Conservation (phyloP, 2,888 invertebrate species). For the Urechis unicinctus region DNA sequence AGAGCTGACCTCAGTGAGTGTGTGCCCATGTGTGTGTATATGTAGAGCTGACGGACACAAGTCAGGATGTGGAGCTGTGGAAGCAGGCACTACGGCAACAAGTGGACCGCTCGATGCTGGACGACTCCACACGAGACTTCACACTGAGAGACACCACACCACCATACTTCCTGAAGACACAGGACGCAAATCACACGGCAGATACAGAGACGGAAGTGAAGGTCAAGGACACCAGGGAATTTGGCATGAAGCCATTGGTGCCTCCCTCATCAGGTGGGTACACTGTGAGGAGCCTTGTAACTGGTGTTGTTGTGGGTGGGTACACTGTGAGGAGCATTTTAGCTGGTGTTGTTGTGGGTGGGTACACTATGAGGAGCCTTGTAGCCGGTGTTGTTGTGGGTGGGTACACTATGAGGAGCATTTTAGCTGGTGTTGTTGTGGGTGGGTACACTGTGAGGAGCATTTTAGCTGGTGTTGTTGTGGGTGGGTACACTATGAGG, state of each 20-base stretch:
- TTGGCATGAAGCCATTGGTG: not conserved
- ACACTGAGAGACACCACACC: constrained; percentile 7
- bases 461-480: no score
- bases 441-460: no score
- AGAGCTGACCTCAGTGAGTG: not conserved
- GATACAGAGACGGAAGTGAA: not conserved
- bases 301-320: no score
- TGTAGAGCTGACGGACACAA: constrained; percentile 44
- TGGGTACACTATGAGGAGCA: no score
- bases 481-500: no score
- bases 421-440: no score
- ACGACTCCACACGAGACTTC: constrained; percentile 4
- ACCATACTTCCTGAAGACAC: not conserved
- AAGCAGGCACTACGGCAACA: constrained; percentile 37
- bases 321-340: no score
- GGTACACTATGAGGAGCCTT: no score
- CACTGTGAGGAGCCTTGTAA: no score
- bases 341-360: no score
- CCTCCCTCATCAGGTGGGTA: not conserved
- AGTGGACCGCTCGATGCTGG: constrained; percentile 27
- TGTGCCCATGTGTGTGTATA: constrained; percentile 3
- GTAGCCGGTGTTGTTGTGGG: no score
- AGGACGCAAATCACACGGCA: not conserved
- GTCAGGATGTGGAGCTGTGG: constrained; percentile 40
- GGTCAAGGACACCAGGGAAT: not conserved